Conservation (phyloP, 2,888 invertebrate genomes). For the Stegana nigrithorax region DNA sequence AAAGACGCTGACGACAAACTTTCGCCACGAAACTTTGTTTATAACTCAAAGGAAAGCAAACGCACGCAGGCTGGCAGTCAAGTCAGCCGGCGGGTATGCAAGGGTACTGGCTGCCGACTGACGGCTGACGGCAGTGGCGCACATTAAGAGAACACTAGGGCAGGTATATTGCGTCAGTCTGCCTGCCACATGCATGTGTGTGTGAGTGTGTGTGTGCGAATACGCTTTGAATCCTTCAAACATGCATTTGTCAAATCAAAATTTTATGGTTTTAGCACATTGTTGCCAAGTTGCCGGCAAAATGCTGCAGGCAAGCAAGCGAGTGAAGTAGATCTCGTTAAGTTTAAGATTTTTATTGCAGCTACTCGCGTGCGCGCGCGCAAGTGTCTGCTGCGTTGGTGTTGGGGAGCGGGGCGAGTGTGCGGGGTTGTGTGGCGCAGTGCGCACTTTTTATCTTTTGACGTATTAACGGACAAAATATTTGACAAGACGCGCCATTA, state of each 20-base stretch:
- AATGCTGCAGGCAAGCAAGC: neutral
- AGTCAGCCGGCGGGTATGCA: no score
- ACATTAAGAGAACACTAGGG: no score
- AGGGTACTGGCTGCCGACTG: no score
- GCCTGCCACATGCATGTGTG: neutral
- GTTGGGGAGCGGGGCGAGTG: no score
- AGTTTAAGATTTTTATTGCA: slow-evolving; percentile 15
- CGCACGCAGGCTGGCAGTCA: neutral
- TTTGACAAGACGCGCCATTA: slow-evolving; percentile 11
- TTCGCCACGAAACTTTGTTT: slow-evolving; percentile 41
- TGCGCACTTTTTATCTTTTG: slow-evolving; percentile 9
- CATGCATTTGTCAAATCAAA: slow-evolving; percentile 58
- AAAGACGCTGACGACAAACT: slow-evolving; percentile 46
- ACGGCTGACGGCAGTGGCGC: no score
- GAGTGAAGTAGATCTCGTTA: neutral
- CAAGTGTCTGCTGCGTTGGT: neutral
- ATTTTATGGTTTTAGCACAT: slow-evolving; percentile 57
- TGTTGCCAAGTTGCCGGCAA: slow-evolving; percentile 50
- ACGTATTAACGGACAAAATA: slow-evolving; percentile 11
- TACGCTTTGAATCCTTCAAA: slow-evolving; percentile 35
- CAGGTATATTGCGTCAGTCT: no score
- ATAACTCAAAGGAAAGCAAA: slow-evolving; percentile 41
- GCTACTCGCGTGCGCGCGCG: slow-evolving; percentile 1
- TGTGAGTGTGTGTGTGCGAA: neutral
- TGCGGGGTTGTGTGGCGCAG: no score